Percentiles rank a stretch among this genome's conserved stretches.
These are phyloP conservation scores for Paraescarpia echinospica DNA, from an alignment of 1,140 invertebrate species.

Conservation along the genomic window DNA sequence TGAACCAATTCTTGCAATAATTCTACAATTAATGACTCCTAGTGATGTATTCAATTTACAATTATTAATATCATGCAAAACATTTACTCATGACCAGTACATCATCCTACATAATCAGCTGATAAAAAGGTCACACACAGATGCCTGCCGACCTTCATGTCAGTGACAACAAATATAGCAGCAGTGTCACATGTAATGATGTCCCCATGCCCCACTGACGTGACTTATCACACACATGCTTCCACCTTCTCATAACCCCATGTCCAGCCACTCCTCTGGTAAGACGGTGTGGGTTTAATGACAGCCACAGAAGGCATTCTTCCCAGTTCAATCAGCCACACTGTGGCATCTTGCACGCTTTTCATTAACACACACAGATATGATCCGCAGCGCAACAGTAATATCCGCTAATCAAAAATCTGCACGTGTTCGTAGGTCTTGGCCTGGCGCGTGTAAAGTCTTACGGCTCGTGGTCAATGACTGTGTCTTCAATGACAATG, in stretches of 20 bases:
- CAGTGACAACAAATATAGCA: not conserved
- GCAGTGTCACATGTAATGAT: no score
- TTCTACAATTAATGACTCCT: not conserved
- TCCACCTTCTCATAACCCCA: not conserved
- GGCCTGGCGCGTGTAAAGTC: not conserved
- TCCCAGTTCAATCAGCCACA: not conserved
- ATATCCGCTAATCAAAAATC: conserved; percentile 1
- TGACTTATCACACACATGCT: not conserved
- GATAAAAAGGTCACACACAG: not conserved
- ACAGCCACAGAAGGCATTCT: not conserved
- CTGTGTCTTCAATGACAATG: not conserved
- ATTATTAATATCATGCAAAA: not conserved
- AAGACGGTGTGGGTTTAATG: not conserved
- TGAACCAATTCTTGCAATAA: not conserved
- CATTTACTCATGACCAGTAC: not conserved
- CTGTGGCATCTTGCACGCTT: not conserved
- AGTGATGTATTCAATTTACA: not conserved
- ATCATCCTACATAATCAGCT: not conserved
- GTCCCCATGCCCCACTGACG: not conserved
- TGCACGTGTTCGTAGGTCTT: not conserved
- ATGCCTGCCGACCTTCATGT: not conserved
- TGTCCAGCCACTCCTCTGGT: not conserved
- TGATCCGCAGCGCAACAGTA: not conserved
- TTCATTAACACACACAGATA: not conserved
- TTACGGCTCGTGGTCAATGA: not conserved